Base-by-base conservation (phyloP, 1,140 invertebrate genomes). In the Hylaeus anthracinus region DNA sequence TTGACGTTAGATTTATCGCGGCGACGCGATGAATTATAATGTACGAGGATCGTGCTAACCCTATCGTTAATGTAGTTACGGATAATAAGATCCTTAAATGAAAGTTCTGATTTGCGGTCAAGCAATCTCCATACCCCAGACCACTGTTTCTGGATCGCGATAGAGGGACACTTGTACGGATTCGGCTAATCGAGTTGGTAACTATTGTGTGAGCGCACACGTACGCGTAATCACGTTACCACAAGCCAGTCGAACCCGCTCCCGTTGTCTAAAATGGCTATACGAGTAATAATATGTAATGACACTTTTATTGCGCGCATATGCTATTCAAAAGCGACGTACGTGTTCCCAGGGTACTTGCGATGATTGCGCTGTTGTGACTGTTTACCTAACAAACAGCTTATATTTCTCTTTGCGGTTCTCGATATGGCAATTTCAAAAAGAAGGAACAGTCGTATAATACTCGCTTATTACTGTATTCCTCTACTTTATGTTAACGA, bases 121-220 rank as follows among this genome's bases (percentile, higher is more conserved):
- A 85, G 65, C 74, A 61, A 56, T 84, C 56, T 76, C 66, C 67
- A 72, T 61, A 71, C n/a, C 26, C 26, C 26, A 15, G 61, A 51
- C 55, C 65, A 39, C 41, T 66, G 72, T 79, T 85, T 69, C 80
- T 79, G 67, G 48, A 82, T 72, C 63, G 41, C 70, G 71, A 60
- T 58, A 55, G 63, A 85, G 71, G 64, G 48, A 69, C 76, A 67
- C 51, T 71, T 48, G 76, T 86, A 83, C 63, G 72, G 72, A 86
- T 85, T 83, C 80, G 41, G 81, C 67, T 86, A 86, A 86, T 86
- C 67, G 80, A 86, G 81, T 86, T 86, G 84, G 51, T 72, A 70
- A 79, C 72, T 81, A 73, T 82, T 70, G 67, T 79, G 56, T 78
- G 73, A 51, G 55, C 70, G n/a, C 71, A 78, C 66, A 74, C 72